Evolutionary conservation across 1,140 invertebrate species (phyloP).

Genomic region (Leptinotarsa texana): DNA sequence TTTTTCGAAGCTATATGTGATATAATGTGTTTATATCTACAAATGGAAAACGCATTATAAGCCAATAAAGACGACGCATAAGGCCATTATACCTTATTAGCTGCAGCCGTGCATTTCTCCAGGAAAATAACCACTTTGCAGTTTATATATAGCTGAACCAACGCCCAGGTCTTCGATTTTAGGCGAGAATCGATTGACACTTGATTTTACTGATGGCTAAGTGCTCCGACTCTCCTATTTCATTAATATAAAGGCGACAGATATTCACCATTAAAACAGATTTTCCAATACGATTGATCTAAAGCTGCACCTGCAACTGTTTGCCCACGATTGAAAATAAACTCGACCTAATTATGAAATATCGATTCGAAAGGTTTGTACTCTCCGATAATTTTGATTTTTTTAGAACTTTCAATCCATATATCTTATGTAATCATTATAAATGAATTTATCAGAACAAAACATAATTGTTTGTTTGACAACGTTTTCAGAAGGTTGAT

Average conservation of each 20-base stretch:
- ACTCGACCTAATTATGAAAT: too few relatives aligned
- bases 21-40: conserved; percentile 24
- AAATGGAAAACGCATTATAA: conserved; percentile 18
- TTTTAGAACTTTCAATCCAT: too few relatives aligned
- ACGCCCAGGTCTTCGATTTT: neutral
- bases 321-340: too few relatives aligned
- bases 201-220: neutral
- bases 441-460: too few relatives aligned
- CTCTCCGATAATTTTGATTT: too few relatives aligned
- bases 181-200: neutral
- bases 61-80: conserved; percentile 12
- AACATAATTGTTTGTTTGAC: too few relatives aligned
- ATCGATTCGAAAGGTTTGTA: too few relatives aligned
- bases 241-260: neutral
- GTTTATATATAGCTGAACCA: conserved; percentile 3
- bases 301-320: neutral
- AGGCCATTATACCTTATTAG: conserved; percentile 3
- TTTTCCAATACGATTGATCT: neutral
- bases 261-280: neutral
- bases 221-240: neutral
- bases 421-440: too few relatives aligned
- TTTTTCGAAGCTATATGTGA: conserved; percentile 12
- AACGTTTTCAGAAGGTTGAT: too few relatives aligned
- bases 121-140: conserved; percentile 10
- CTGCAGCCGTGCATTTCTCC: conserved; percentile 2